Conservation (phyloP, 2,888 invertebrate genomes). For the Melanargia galathea region DNA sequence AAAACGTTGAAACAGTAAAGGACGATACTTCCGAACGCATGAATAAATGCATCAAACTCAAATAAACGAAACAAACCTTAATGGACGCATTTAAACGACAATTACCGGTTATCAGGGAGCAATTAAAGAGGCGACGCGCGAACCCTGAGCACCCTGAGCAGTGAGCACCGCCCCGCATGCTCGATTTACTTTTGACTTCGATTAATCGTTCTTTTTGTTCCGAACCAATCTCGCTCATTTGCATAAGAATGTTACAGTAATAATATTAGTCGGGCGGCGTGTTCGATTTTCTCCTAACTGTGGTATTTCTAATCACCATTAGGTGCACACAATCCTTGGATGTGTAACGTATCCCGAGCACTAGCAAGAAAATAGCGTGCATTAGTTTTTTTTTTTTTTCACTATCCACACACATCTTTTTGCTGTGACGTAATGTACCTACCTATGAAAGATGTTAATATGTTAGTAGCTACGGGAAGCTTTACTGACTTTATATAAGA, state of each 20-base stretch:
- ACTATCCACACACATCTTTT: neutral
- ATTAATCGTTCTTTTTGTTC: conserved; percentile 73
- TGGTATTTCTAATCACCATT: conserved; percentile 30
- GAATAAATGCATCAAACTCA: conserved; percentile 48
- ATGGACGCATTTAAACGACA: conserved; percentile 69
- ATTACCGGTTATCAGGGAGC: conserved; percentile 71
- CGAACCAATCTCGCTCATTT: conserved; percentile 66
- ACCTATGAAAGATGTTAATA: neutral
- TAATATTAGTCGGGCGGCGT: conserved; percentile 39
- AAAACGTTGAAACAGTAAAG: neutral
- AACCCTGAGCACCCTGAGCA: too few species aligned
- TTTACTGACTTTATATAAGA: too few species aligned
- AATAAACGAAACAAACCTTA: conserved; percentile 62
- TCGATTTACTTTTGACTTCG: conserved; percentile 72
- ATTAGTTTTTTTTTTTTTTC: conserved; percentile 6
- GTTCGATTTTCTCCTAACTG: conserved; percentile 38
- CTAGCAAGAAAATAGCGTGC: neutral
- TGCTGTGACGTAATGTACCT: neutral
- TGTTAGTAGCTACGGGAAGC: too few species aligned
- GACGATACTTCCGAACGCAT: conserved; percentile 48
- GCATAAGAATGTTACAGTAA: conserved; percentile 65
- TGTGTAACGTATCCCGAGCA: conserved; percentile 2
- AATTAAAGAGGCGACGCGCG: conserved; percentile 69
- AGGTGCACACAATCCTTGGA: conserved; percentile 26
- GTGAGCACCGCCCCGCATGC: conserved; percentile 60